Evolutionary conservation across 2,797 vertebrate species (phyloP), one percentile per base, ranked within the genome.

Genomic region (Rhynchonycteris naso): DNA sequence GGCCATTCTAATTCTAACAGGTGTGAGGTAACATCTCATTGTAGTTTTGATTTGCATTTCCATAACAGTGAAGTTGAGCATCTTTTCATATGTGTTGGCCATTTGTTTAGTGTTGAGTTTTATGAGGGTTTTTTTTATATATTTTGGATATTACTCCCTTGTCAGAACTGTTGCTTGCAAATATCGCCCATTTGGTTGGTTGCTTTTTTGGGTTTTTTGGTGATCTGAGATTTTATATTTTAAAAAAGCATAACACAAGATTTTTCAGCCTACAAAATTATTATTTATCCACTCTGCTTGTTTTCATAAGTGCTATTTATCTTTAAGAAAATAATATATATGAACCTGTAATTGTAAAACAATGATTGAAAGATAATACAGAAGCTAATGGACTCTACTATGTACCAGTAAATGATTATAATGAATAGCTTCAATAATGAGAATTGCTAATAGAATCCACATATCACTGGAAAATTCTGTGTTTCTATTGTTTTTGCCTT

Each of bases 261-360:
- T 35, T 21, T 93, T 92, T 88, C n/a, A 85, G 7, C 35, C 38
- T 86, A 79, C 30, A 89, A 91, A 94, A 68, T 75, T 86, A 43
- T 75, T 22, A 75, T 63, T 89, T 87, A 63, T 80, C 13, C 52
- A 72, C 13, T 83, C 30, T 26, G 47, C 7, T 94, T 96, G 72
- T 80, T 79, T 93, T 89, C 21, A 75, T 68, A 90, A 93, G 50
- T 80, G 56, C 9, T 80, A 30, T 82, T 88, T 91, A 86, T 82
- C 30, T 43, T 86, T 35, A 72, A 90, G 56, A 84, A 91, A 97
- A 83, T 21, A 90, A 89, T 87, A 81, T 74, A 80, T 72, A 54
- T 50, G 30, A 58, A 96, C 72, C 15, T 76, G 9, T 66, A 86
- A 84, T 83, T 95, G 21, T 84, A 63, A 91, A 84, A 66, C 43